Base-by-base conservation (phyloP, 2,797 vertebrate species). In the Monodelphis domestica region DNA sequence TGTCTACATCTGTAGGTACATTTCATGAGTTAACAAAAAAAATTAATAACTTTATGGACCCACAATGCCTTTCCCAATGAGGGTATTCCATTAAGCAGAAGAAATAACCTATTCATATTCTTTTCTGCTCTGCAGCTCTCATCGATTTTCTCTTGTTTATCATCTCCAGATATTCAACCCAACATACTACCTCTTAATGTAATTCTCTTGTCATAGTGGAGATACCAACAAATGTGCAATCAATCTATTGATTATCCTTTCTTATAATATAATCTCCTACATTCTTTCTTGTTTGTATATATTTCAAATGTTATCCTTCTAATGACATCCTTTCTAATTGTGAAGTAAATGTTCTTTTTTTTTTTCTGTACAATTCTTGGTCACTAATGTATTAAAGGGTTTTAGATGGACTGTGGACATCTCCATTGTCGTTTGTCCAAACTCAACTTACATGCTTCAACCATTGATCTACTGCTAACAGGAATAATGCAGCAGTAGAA, bases 21-120 rank as follows among this genome's bases (percentile, higher is more conserved):
- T 93, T 55, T 87, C 70, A 38, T 89, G 14, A 45, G 33, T 54
- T 91, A 84, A 96, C 91, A 87, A 84, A 92, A n/a, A n/a, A 92
- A 91, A 45, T 84, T 45, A 45, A 26, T 45, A 45, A 17, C 26
- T 84, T 45, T 1, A 84, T 45, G 17, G 38, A 45, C 38, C 21
- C 24, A 45, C 9, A 45, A 7, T 12, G 84, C 2, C 26, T n/a
- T 84, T 45, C 9, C 24, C 21, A 26, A 45, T 84, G 3, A 84
- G 17, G 4, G 9, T 45, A 45, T 45, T 45, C 21, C 70, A 5
- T 84, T 84, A 2, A 84, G 2, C 4, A 50, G 3, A 45, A 10
- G 70, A 45, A 84, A 26, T 84, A 4, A 26, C 3, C 21, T 84
- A 84, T 84, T 45, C 38, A 26, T 45, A 38, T 45, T 21, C 38